Percentiles rank a stretch among this genome's conserved stretches.
Evolutionary conservation across 2,888 invertebrate species (phyloP).

Genomic region (Watsonalla binaria): DNA sequence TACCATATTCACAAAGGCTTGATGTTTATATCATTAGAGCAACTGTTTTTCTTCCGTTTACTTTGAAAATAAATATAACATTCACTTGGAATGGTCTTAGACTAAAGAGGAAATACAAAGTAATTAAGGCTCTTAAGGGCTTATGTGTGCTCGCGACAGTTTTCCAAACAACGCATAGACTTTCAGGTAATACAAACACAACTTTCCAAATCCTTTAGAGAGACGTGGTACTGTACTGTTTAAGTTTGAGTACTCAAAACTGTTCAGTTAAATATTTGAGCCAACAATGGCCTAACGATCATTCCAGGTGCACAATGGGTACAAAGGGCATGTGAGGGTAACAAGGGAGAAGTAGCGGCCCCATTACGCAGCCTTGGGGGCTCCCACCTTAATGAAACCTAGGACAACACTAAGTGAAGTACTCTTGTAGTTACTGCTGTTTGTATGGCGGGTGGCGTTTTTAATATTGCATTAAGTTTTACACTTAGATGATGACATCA

Average conservation of each 20-base stretch:
- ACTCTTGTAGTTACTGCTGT: conserved; percentile 39
- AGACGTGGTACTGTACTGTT: conserved; percentile 12
- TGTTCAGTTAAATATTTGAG: conserved; percentile 59
- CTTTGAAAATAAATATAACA: background rate
- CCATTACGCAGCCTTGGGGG: conserved; percentile 60
- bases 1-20: background rate
- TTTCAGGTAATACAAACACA: conserved; percentile 4
- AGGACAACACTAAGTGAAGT: conserved; percentile 46
- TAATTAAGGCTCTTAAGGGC: background rate
- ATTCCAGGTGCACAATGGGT: conserved; percentile 47
- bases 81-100: background rate
- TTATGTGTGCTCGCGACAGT: background rate
- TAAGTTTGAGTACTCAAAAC: conserved; percentile 51
- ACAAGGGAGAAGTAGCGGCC: conserved; percentile 63
- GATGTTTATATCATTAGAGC: background rate
- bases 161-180: conserved; percentile 6
- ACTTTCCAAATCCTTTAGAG: conserved; percentile 29
- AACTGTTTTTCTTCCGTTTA: background rate
- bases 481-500: no score
- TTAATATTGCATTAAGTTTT: background rate
- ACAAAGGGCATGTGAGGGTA: conserved; percentile 60
- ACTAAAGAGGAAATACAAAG: background rate
- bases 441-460: conserved; percentile 33
- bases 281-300: conserved; percentile 59
- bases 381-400: conserved; percentile 43